Percentiles rank a stretch among this genome's conserved stretches.
phyloP scores from a whole-genome alignment of 2,888 invertebrate genomes.

The Drosophila kanekoi region DNA sequence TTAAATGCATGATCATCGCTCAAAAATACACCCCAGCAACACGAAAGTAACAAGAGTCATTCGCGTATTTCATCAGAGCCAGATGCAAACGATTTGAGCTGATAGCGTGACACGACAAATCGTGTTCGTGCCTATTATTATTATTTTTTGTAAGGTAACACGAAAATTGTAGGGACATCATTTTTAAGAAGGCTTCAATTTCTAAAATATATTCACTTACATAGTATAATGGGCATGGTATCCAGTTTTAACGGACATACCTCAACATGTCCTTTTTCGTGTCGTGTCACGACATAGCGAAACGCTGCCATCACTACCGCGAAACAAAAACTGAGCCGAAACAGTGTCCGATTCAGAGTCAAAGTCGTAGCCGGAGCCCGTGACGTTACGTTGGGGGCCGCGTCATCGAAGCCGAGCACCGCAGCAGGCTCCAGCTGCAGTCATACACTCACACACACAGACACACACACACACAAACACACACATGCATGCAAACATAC shows the following conservation, averaged over 20 bases:
- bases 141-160: no score
- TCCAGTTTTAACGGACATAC: no score
- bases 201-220: no score
- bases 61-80: constrained; percentile 46
- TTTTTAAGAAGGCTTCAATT: no score
- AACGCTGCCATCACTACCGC: constrained; percentile 6
- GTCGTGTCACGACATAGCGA: constrained; percentile 22
- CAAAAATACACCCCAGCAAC: constrained; percentile 60
- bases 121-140: not conserved
- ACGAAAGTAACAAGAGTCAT: constrained; percentile 43
- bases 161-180: no score
- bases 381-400: constrained; percentile 64
- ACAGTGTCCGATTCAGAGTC: constrained; percentile 18
- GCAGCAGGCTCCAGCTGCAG: constrained; percentile 49
- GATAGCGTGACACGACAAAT: constrained; percentile 25
- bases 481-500: constrained; percentile 11
- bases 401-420: constrained; percentile 57
- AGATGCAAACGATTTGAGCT: constrained; percentile 8
- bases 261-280: not conserved
- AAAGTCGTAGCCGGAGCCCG: constrained; percentile 42
- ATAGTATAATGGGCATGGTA: no score
- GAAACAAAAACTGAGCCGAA: constrained; percentile 17
- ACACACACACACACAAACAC: constrained; percentile 17
- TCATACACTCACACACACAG: constrained; percentile 16
- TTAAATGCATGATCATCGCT: constrained; percentile 77